phyloP scores from a whole-genome alignment of 2,113 vertebrate species.

The Ellobius talpinus region DNA sequence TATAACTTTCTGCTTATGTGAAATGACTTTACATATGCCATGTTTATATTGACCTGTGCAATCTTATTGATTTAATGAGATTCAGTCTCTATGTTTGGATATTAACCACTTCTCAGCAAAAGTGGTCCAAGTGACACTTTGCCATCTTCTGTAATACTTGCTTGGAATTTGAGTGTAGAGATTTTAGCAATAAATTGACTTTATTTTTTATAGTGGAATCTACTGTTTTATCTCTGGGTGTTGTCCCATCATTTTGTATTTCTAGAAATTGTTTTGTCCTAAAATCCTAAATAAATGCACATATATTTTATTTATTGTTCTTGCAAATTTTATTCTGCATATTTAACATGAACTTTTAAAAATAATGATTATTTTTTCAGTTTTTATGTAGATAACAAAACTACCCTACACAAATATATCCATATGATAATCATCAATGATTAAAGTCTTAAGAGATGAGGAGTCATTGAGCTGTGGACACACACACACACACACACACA shows the following conservation, averaged over 20 bases:
- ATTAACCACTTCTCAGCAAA: neutral
- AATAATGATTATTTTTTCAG: neutral
- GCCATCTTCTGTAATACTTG: neutral
- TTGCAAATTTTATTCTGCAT: neutral
- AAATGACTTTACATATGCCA: neutral
- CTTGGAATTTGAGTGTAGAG: slow-evolving; percentile 3
- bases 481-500: neutral
- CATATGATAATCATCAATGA: neutral
- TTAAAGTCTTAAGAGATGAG: neutral
- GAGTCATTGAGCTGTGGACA: neutral
- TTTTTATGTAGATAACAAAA: neutral
- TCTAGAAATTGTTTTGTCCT: slow-evolving; percentile 9
- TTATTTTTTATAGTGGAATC: slow-evolving; percentile 18
- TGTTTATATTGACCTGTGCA: neutral
- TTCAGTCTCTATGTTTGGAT: neutral
- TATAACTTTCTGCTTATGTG: neutral
- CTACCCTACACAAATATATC: neutral
- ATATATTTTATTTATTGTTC: neutral
- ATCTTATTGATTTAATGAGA: neutral
- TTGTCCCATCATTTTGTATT: neutral
- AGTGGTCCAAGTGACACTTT: neutral
- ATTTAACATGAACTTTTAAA: slow-evolving; percentile 15
- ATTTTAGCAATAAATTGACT: slow-evolving; percentile 37
- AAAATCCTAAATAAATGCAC: neutral
- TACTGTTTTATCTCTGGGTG: neutral